Evolutionary conservation across 2,797 vertebrate species (phyloP).

Genomic region (Rhabdophis nuchalis): DNA sequence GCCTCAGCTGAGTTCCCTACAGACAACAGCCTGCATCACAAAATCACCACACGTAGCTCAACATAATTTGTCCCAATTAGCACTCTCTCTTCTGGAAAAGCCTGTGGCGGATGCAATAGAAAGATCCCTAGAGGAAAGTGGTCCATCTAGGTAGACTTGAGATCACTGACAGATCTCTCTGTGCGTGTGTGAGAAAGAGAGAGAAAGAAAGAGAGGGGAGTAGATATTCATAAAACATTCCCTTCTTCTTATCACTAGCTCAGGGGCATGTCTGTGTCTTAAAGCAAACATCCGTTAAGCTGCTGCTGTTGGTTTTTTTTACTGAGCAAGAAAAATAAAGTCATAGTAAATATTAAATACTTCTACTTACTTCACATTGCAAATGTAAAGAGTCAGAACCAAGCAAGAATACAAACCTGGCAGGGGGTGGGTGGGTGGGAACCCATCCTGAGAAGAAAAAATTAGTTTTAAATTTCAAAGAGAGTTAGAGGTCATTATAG

Average conservation of each 20-base stretch:
- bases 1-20: constrained; percentile 29
- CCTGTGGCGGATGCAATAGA: constrained; percentile 55
- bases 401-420: background rate
- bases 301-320: constrained; percentile 22
- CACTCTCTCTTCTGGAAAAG: constrained; percentile 62
- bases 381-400: constrained; percentile 19
- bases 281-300: background rate
- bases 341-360: constrained; percentile 31
- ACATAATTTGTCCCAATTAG: constrained; percentile 62
- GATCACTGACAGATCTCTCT: constrained; percentile 48
- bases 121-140: constrained; percentile 53
- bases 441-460: background rate
- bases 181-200: constrained; percentile 15
- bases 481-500: background rate
- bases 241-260: constrained; percentile 18
- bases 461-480: constrained; percentile 4
- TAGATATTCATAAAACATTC: constrained; percentile 36
- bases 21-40: constrained; percentile 50
- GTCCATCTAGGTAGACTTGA: constrained; percentile 49
- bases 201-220: background rate
- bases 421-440: too few species aligned
- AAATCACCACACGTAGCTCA: constrained; percentile 52
- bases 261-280: constrained; percentile 24
- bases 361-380: constrained; percentile 13
- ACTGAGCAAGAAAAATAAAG: constrained; percentile 40